phyloP scores from a whole-genome alignment of 2,888 invertebrate genomes.

The Eulithis testata region DNA sequence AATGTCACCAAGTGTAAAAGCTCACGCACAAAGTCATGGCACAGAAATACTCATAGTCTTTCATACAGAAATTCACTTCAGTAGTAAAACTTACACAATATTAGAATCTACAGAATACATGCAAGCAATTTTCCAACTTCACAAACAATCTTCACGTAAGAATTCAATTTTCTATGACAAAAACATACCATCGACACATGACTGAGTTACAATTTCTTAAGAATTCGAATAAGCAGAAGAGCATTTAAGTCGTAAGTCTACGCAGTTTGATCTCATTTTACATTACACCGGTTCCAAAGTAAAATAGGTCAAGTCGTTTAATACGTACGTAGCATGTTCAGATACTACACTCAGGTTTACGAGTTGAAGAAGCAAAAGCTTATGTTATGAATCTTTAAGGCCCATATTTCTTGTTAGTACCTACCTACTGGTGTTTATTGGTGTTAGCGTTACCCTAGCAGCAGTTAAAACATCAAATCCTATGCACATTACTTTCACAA shows the following conservation, averaged over 20 bases:
- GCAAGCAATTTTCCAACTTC: background rate
- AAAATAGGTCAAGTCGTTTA: slow-evolving; percentile 19
- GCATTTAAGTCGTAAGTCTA: background rate
- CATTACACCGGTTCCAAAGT: slow-evolving; percentile 3
- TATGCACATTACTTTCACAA: too few species aligned
- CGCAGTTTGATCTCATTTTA: background rate
- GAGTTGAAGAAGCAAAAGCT: slow-evolving; percentile 72
- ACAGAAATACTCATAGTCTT: slow-evolving; percentile 40
- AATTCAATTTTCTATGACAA: background rate
- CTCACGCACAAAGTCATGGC: slow-evolving; percentile 68
- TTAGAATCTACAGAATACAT: background rate
- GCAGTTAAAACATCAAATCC: background rate
- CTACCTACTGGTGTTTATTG: slow-evolving; percentile 48
- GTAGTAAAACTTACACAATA: background rate
- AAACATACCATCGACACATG: too few species aligned
- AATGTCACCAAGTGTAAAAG: slow-evolving; percentile 77
- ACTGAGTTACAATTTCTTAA: too few species aligned
- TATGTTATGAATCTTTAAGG: slow-evolving; percentile 81
- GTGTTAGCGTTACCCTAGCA: slow-evolving; percentile 7
- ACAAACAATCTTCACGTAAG: background rate
- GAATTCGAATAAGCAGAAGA: too few species aligned
- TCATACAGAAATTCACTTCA: slow-evolving; percentile 1
- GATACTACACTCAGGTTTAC: slow-evolving; percentile 76
- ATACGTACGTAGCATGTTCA: slow-evolving; percentile 58
- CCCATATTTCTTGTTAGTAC: slow-evolving; percentile 59